These are phyloP conservation scores for Hippoglossus hippoglossus DNA, from an alignment of 2,797 vertebrate genomes.

Conservation along the genomic window DNA sequence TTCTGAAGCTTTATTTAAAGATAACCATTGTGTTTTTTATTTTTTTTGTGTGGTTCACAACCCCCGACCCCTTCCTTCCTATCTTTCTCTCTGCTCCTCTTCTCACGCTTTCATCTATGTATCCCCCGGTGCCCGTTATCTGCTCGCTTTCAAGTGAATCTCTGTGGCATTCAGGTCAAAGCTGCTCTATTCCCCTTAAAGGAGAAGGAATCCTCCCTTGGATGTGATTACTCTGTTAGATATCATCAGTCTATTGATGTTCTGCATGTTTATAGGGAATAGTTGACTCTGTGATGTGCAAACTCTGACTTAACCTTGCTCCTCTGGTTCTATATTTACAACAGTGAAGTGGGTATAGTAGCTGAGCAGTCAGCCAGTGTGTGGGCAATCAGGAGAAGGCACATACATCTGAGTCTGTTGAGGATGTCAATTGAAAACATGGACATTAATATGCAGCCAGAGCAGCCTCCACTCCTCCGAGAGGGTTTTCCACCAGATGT, in stretches of 20 bases:
- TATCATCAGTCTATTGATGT: conserved; percentile 34
- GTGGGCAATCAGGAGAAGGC: too few relatives aligned
- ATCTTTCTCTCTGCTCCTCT: conserved; percentile 61
- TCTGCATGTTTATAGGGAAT: conserved; percentile 1
- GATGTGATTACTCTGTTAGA: conserved; percentile 24
- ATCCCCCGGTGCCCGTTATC: conserved; percentile 53
- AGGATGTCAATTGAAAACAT: too few relatives aligned
- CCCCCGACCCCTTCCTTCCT: conserved; percentile 71
- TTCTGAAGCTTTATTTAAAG: conserved; percentile 75
- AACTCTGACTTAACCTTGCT: neutral
- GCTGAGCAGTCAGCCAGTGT: too few relatives aligned
- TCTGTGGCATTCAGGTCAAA: conserved; percentile 39
- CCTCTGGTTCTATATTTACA: too few relatives aligned
- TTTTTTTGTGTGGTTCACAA: conserved; percentile 31
- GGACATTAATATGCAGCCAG: too few relatives aligned
- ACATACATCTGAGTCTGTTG: too few relatives aligned
- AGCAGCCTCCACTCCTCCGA: too few relatives aligned
- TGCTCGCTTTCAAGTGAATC: conserved; percentile 51
- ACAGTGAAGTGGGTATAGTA: too few relatives aligned
- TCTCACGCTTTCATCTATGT: conserved; percentile 66
- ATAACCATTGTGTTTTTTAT: conserved; percentile 72
- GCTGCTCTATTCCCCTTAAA: conserved; percentile 20
- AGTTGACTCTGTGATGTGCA: neutral
- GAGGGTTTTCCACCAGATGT: too few relatives aligned
- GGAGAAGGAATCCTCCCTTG: conserved; percentile 3